Conservation (phyloP, 2,888 invertebrate species). For the Brachypterus glaber region DNA sequence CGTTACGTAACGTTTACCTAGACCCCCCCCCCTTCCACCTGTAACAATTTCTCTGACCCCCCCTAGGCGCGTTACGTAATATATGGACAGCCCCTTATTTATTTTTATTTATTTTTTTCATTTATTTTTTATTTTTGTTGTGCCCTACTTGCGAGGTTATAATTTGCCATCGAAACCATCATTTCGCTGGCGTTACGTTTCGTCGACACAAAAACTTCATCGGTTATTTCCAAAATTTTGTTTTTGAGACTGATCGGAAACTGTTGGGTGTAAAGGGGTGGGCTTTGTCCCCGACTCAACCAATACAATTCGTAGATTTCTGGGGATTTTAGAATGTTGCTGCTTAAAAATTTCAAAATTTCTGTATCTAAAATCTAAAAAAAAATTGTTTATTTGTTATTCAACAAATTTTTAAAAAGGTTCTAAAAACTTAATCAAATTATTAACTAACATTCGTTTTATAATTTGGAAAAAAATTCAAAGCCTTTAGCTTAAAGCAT, state of each 20-base stretch:
- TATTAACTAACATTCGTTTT: no score
- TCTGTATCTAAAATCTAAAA: constrained; percentile 22
- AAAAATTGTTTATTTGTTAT: neutral
- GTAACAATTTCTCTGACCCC: no score
- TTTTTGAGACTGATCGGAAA: constrained; percentile 24
- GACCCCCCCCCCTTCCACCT: no score
- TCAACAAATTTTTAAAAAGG: no score
- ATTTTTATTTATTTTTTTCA: no score
- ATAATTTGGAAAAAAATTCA: no score
- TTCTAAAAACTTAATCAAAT: no score
- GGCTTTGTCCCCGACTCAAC: constrained; percentile 9
- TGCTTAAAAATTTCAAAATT: constrained; percentile 23
- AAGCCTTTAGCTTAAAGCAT: no score
- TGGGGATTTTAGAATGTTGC: constrained; percentile 29
- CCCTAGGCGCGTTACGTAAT: no score
- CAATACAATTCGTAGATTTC: constrained; percentile 29
- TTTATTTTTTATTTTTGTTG: no score
- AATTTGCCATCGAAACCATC: constrained; percentile 24
- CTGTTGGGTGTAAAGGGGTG: constrained; percentile 10
- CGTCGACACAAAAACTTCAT: constrained; percentile 26
- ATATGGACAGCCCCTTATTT: no score
- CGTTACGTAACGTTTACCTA: no score
- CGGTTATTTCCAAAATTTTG: constrained; percentile 30
- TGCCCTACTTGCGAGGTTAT: neutral
- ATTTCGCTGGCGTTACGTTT: constrained; percentile 27